Base-by-base conservation (phyloP, 2,113 vertebrate genomes). In the Leucoraja erinaceus region DNA sequence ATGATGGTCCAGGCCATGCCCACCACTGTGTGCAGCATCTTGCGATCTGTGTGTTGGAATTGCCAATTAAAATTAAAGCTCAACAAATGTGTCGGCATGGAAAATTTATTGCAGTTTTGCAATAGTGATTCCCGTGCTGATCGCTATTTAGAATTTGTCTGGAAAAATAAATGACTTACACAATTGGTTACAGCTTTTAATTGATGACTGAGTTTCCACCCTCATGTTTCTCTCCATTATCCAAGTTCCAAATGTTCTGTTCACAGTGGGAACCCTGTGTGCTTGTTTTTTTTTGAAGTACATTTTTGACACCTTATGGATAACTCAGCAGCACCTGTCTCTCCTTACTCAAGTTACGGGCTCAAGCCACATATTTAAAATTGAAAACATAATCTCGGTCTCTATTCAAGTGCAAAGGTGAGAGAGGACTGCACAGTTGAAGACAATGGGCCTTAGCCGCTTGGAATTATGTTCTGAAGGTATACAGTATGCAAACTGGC, bases 31-130 rank as follows among this genome's bases (percentile, higher is more conserved):
- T 47, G 38, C 38, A 47, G 38, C 38, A 47, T 47, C 38, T 47
- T 47, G 38, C 38, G 3, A 47, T 47, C 38, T 47, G 38, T 47
- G 38, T 47, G 38, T 47, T 47, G 38, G n/a, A 63, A n/a, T 31
- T 31, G 59, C 59, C 59, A 63, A 66, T 63, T 88, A 63, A 88
- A 88, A 31, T 88, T 88, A 88, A 66, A 31, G n/a, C 16, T 88
- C 61, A 14, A 61, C 59, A 66, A 88, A 66, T 31, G 25, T 86
- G 11, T 31, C 83, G 61, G 83, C n/a, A 16, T 28, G 31, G 28
- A 28, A 22, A 83, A 56, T 83, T 83, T 83, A 56, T 83, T 83
- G 20, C 25, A 28, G 28, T 83, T 83, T 25, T 83, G 20, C 20
- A 59, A 63, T 18, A 31, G 28, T 88, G 63, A 88, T 88, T 86